Percentiles rank a stretch among this genome's conserved stretches.
These are phyloP conservation scores for Galerucella nymphaeae DNA, from an alignment of 2,888 invertebrate species.

Conservation along the genomic window DNA sequence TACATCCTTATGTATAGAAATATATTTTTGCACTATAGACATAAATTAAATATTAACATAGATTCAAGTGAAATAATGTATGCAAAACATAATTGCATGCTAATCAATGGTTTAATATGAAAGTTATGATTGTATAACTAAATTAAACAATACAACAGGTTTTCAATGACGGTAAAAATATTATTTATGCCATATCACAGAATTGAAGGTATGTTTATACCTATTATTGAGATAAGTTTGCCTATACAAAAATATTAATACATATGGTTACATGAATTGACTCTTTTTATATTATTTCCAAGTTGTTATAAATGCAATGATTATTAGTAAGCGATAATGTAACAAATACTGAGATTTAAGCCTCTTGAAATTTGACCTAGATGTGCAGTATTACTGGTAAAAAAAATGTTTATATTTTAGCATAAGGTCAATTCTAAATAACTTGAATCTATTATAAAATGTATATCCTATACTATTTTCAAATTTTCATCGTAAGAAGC, in stretches of 20 bases:
- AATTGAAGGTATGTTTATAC: background rate
- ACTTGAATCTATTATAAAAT: no score
- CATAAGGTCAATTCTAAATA: background rate
- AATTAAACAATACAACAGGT: background rate
- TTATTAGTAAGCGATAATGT: background rate
- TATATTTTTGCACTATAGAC: no score
- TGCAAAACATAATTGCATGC: no score
- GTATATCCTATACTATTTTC: no score
- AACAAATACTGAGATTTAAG: background rate
- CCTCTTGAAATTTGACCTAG: background rate
- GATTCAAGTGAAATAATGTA: no score
- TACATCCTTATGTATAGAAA: no score
- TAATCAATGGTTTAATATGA: no score
- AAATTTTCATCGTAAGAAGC: background rate
- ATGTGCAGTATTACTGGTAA: background rate
- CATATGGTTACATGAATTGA: background rate
- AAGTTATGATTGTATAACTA: no score
- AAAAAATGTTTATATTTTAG: background rate
- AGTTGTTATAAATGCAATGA: background rate
- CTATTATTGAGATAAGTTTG: no score
- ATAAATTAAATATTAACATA: no score
- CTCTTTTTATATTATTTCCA: background rate
- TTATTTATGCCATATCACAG: background rate
- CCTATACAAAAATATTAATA: background rate
- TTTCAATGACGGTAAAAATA: background rate